Base-by-base conservation (phyloP, 2,113 vertebrate species). In the Myotis lucifugus region DNA sequence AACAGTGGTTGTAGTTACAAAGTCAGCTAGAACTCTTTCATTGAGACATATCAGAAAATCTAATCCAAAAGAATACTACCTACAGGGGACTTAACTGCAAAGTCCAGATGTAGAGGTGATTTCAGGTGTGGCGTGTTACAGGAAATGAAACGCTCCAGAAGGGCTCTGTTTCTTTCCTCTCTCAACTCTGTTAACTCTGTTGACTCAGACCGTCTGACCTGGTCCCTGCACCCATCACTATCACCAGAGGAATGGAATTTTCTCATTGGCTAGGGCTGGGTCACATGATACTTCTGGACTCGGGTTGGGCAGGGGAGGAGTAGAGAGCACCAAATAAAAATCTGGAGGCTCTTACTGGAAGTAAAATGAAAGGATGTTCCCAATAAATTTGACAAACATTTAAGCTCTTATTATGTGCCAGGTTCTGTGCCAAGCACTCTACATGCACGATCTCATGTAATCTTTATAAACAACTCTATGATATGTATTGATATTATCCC, bases 261-360 rank as follows among this genome's bases (percentile, higher is more conserved):
- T 67, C 56, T 76, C 29, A 61, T 42, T 86, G 48, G 54, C 54
- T 34, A 54, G 52, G 8, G 12, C 34, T 72, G 42, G 34, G 54
- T 74, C 29, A 74, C 67, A 37, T n/a, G 74, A n/a, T 46, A 18
- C 42, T 59, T 77, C 48, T 82, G 7, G 34, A n/a, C 50, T 21
- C 4, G 9, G 2, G 2, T 27, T 61, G 0, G n/a, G 3, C 25
- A 3, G 1, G 32, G 9, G 34, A 2, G 23, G 54, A 34, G 17
- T 67, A 79, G 25, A 48, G 23, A 46, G 8, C 29, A 25, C 27
- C 54, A 59, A 37, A 37, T 40, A 48, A 94, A 67, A 78, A 72
- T 27, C 48, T 56, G 10, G 8, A 86, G 29, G 46, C 54, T 86
- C 48, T 64, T 32, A 27, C 27, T 84, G 70, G 4, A 84, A 29